A percentile compares a stretch with the other conserved stretches of the same genome.
phyloP scores from a whole-genome alignment of 1,140 invertebrate species.

The Neodiprion virginianus region DNA sequence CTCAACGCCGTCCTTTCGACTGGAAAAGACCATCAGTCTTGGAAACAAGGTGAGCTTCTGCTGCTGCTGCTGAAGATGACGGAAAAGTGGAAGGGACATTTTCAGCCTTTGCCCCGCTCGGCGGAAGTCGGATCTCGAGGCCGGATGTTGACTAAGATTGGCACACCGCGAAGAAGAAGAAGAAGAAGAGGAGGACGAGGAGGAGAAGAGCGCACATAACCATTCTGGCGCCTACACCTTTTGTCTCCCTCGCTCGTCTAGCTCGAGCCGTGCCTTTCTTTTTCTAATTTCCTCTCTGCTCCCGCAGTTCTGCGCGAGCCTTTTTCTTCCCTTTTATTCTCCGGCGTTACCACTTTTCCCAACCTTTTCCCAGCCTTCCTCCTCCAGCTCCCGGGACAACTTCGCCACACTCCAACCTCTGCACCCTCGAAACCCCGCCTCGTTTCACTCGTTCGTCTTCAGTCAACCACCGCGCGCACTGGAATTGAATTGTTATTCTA shows the following conservation, averaged over 20 bases:
- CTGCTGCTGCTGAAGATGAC: not conserved
- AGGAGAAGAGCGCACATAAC: too few relatives aligned
- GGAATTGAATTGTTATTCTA: conserved; percentile 61
- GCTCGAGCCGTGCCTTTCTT: conserved; percentile 26
- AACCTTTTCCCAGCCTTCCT: not conserved
- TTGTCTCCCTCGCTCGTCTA: conserved; percentile 14
- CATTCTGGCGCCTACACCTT: conserved; percentile 11
- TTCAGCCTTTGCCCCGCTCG: conserved; percentile 8
- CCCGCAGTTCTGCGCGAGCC: not conserved
- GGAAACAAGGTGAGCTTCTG: not conserved
- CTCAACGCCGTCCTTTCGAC: too few relatives aligned
- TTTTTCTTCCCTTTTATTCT: conserved; percentile 9
- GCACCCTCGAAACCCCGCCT: not conserved
- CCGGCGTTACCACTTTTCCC: conserved; percentile 17
- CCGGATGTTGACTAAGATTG: conserved; percentile 17
- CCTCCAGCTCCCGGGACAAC: not conserved
- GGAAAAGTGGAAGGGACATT: conserved; percentile 29
- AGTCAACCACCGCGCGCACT: conserved; percentile 26
- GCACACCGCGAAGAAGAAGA: not conserved
- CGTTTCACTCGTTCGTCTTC: conserved; percentile 16
- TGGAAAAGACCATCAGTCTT: not conserved
- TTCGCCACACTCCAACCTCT: not conserved
- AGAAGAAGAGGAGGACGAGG: too few relatives aligned
- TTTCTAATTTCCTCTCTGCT: conserved; percentile 28
- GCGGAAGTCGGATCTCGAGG: conserved; percentile 24